These are phyloP conservation scores for Morelia viridis DNA, from an alignment of 2,797 vertebrate species.

Conservation along the genomic window DNA sequence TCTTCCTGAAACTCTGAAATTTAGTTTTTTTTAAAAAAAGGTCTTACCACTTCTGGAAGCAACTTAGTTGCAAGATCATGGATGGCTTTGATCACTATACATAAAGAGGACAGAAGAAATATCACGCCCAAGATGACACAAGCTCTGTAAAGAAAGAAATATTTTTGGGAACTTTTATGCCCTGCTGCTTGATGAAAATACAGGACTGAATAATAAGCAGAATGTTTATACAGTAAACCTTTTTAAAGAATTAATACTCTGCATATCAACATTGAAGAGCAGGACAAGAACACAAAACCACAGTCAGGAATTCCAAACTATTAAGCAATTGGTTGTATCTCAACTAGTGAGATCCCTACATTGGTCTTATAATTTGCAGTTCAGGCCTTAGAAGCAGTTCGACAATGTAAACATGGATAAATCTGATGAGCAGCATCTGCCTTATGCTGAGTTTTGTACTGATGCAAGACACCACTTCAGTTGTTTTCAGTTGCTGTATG, in stretches of 20 bases:
- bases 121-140: slow-evolving; percentile 92
- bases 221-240: not conserved
- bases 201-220: slow-evolving; percentile 2
- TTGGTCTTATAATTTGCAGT: not conserved
- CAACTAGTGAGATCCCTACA: not conserved
- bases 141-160: slow-evolving; percentile 78
- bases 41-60: slow-evolving; percentile 95
- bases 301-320: not conserved
- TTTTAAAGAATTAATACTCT: not conserved
- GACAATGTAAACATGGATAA: not conserved
- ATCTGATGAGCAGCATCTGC: not conserved
- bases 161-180: slow-evolving; percentile 11
- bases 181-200: not conserved
- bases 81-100: slow-evolving; percentile 95
- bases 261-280: not conserved
- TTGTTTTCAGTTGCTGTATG: not conserved
- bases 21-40: not conserved
- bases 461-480: not conserved
- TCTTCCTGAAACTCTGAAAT: not conserved
- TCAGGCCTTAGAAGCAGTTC: not conserved
- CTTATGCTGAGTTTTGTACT: not conserved
- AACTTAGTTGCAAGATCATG: slow-evolving; percentile 88
- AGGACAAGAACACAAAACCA: not conserved
- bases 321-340: not conserved
- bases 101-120: slow-evolving; percentile 91